Base-by-base conservation (phyloP, 1,140 invertebrate species). In the Apocrypta bakeri region DNA sequence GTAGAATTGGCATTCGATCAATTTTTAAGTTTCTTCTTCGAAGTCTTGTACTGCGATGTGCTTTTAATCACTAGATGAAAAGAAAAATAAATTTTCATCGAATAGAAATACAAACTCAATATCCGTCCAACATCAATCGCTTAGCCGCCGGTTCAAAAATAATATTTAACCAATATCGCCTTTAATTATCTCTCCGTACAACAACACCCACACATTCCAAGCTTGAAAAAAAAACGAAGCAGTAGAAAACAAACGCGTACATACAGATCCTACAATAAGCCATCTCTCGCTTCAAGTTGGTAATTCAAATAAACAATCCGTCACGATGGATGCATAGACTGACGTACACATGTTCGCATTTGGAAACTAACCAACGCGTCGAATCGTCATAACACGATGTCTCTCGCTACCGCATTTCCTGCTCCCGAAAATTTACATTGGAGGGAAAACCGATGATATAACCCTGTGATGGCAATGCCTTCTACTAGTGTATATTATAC, bases 251-350 rank as follows among this genome's bases (percentile, higher is more conserved):
- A 8, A 76, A 66, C 29, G n/a, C 2, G 4, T 1, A 4, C 17
- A 69, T 11, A 33, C 68, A 37, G 17, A 71, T 31, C 12, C 9
- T 6, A 14, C 63, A 66, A 66, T 37, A 17, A 56, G 48, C 48
- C 48, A 17, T 17, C 17, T n/a, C 48, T 21, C 17, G 1, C 17
- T 6, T 21, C 48, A 21, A 61, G 48, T 63, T 72, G 42, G 33
- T 81, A 74, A 81, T 81, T 74, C 71, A 74, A 81, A 81, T 66
- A 81, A 66, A 74, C 56, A 29, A 48, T 0, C 48, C 21, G 68
- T 33, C 63, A 25, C 24, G 11, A 29, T 48, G 21, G 78, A 72
- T 31, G 27, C 17, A 25, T 68, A 14, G 33, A 68, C 61, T 14
- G 24, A 9, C 40, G 42, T 7, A 56, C 48, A 56, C 7, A 42